Percentiles rank a stretch among this genome's conserved stretches.
These are phyloP conservation scores for Cyrtonyx montezumae DNA, from an alignment of 2,113 vertebrate genomes.

Conservation along the genomic window DNA sequence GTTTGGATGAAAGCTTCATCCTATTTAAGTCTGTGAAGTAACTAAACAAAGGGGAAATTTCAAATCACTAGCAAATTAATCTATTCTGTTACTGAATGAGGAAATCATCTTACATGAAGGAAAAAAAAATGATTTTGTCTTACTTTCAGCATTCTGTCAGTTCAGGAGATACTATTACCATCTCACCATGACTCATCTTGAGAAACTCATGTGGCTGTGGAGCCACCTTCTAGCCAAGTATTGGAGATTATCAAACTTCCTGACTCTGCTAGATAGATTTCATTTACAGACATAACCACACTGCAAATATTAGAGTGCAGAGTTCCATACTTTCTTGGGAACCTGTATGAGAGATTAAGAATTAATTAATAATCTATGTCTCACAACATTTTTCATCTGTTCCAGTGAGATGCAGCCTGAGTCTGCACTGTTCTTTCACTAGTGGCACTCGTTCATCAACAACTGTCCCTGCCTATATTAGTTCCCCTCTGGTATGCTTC, in stretches of 20 bases:
- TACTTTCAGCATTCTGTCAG: neutral
- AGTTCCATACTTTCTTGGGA: neutral
- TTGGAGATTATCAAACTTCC: neutral
- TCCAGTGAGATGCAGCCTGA: neutral
- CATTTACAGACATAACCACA: neutral
- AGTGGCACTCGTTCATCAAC: neutral
- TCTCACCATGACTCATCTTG: neutral
- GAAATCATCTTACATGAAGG: neutral
- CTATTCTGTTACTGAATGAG: neutral
- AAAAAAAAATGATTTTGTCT: neutral
- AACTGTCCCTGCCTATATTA: neutral
- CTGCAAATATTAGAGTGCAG: neutral
- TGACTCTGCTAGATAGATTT: neutral
- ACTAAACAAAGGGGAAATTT: neutral
- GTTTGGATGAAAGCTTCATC: neutral
- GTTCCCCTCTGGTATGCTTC: neutral
- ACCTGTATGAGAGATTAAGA: neutral
- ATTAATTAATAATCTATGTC: neutral
- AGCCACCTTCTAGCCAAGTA: neutral
- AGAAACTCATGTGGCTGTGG: neutral
- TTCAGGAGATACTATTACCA: neutral
- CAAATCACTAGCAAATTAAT: neutral
- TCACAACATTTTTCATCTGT: neutral
- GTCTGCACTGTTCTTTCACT: neutral
- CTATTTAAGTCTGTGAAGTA: neutral